Evolutionary conservation across 2,797 vertebrate species (phyloP), one percentile per base, ranked within the genome.

Genomic region (Mareca strepera): DNA sequence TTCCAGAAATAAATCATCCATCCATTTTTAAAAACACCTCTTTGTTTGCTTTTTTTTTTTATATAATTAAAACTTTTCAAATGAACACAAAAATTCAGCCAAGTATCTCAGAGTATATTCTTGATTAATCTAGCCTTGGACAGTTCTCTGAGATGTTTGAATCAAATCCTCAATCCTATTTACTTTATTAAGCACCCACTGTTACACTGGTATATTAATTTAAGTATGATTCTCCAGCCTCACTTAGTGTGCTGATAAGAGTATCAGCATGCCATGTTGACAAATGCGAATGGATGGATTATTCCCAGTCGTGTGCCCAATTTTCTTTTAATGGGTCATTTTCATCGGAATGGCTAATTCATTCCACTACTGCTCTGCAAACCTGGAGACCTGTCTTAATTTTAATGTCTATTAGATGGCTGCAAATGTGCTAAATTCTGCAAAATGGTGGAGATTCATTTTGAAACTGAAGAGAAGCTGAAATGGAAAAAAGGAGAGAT

Each of bases 311-410:
- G 18, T 52, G 39, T 84, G 91, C 78, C 90, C 82, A 82, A 50
- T 93, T 92, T 96, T 91, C 93, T 83, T 78, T 72, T 4, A 82
- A 72, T 50, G 89, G 46, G 41, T 90, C 69, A 85, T 92, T 96
- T 94, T 93, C 52, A 75, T 69, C 63, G 73, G 82, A 86, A 74
- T 70, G 73, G 59, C 28, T 75, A 82, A 93, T 91, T 92, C 73
- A 82, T 93, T 87, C 78, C 67, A 72, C 35, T 59, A 8, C 81
- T 70, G 81, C 72, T 79, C 88, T 60, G n/a, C 72, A 62, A 37
- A 87, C 2, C 76, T 23, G 4, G 74, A 64, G 78, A 11, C 20
- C 41, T 58, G 50, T 3, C 64, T 91, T 72, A 72, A 82, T 60
- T 66, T 76, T 55, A 4, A 0, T 53, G 12, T 72, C 63, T 75